Percentiles rank a stretch among this genome's conserved stretches.
Evolutionary conservation across 1,140 invertebrate genomes (phyloP).

Genomic region (Colletes gigas): DNA sequence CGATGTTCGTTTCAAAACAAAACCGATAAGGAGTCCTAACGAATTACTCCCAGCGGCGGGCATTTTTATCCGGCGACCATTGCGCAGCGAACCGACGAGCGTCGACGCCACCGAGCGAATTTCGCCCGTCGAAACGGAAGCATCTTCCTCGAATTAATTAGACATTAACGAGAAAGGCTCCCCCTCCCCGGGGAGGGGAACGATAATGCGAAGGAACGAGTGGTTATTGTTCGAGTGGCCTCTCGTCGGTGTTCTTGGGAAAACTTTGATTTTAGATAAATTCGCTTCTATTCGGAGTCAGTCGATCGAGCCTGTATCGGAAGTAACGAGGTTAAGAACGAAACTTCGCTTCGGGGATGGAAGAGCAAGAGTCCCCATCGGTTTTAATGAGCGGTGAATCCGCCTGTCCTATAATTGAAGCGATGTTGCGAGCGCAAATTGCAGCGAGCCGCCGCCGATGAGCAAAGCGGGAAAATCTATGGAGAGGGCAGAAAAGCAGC

Average conservation of each 20-base stretch:
- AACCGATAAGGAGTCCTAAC: conserved; percentile 5
- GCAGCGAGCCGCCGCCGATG: conserved; percentile 43
- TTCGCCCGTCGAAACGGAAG: not conserved
- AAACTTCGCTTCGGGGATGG: conserved; percentile 25
- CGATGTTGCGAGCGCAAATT: conserved; percentile 59
- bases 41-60: conserved; percentile 8
- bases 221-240: conserved; percentile 19
- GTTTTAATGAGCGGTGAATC: conserved; percentile 65
- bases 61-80: not conserved
- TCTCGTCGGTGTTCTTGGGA: not conserved
- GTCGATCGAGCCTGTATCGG: conserved; percentile 47
- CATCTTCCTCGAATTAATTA: conserved; percentile 23
- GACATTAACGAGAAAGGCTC: conserved; percentile 1
- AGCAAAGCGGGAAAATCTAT: conserved; percentile 20
- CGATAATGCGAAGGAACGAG: no score
- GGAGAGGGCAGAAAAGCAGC: conserved; percentile 36
- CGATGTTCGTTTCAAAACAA: not conserved
- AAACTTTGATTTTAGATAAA: conserved; percentile 45
- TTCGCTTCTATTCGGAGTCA: conserved; percentile 12
- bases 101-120: no score
- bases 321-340: conserved; percentile 55
- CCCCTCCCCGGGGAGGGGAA: no score
- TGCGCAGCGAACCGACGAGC: no score
- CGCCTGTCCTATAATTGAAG: conserved; percentile 63
- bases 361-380: not conserved